phyloP scores from a whole-genome alignment of 2,797 vertebrate genomes.

The Ctenopoma multispine region DNA sequence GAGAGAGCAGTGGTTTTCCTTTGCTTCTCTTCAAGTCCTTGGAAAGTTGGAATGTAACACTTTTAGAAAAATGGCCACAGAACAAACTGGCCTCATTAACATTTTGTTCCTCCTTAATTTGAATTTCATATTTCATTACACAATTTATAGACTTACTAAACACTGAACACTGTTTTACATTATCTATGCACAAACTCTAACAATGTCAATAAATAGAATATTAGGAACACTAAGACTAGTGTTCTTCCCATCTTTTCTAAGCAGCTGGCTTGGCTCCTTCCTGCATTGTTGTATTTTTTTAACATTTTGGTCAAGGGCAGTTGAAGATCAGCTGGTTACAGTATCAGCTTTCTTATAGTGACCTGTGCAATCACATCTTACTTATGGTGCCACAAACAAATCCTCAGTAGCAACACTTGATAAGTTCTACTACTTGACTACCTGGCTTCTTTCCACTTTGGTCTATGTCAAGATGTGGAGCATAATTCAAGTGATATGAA shows the following conservation, averaged over 20 bases:
- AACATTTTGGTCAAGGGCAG: conserved; percentile 35
- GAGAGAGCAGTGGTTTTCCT: conserved; percentile 51
- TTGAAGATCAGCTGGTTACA: conserved; percentile 23
- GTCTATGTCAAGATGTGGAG: neutral
- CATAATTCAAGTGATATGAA: neutral
- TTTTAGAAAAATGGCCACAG: conserved; percentile 52
- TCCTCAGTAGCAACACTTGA: neutral
- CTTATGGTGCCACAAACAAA: conserved; percentile 14
- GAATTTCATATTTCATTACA: conserved; percentile 47
- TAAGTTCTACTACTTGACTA: neutral
- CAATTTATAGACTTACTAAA: conserved; percentile 52
- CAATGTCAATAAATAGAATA: conserved; percentile 57
- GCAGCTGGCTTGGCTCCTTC: conserved; percentile 23
- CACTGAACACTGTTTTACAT: conserved; percentile 61
- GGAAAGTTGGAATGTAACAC: conserved; percentile 75
- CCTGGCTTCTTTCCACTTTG: neutral
- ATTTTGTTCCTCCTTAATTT: conserved; percentile 22
- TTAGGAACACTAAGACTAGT: conserved; percentile 42
- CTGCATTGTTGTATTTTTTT: conserved; percentile 7
- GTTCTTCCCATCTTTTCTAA: conserved; percentile 28
- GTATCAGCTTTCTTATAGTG: conserved; percentile 14
- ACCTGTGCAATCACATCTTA: neutral
- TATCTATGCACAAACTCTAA: conserved; percentile 52
- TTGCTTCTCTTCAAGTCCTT: conserved; percentile 59
- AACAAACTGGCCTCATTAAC: conserved; percentile 38